These are phyloP conservation scores for Pseudochirops corinnae DNA, from an alignment of 2,797 vertebrate species.

Conservation along the genomic window DNA sequence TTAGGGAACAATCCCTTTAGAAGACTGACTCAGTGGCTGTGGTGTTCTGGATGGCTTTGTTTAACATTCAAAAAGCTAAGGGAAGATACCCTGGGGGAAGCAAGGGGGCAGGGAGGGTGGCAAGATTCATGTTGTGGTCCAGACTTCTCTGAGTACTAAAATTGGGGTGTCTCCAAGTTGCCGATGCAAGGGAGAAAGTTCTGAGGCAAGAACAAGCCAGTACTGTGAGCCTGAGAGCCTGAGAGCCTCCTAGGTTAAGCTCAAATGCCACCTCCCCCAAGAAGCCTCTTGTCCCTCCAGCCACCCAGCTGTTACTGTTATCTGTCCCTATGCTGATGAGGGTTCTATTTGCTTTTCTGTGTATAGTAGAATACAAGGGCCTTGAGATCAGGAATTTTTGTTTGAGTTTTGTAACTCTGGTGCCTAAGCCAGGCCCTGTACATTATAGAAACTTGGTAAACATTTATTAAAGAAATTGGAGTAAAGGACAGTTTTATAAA, in stretches of 20 bases:
- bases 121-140: neutral
- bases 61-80: neutral
- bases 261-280: neutral
- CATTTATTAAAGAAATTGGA: neutral
- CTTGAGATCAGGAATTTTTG: neutral
- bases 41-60: neutral
- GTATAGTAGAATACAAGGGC: neutral
- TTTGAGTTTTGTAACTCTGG: neutral
- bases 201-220: neutral
- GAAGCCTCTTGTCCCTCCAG: neutral
- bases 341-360: neutral
- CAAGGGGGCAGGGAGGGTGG: neutral
- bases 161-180: neutral
- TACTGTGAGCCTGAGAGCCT: neutral
- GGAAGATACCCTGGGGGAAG: neutral
- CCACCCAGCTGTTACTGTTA: neutral
- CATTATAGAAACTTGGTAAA: neutral
- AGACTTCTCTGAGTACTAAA: neutral
- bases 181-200: neutral
- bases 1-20: neutral
- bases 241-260: neutral
- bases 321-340: neutral
- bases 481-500: neutral
- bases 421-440: no score
- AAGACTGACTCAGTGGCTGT: neutral